phyloP scores from a whole-genome alignment of 2,797 vertebrate species.

The Phylloscopus collybita region DNA sequence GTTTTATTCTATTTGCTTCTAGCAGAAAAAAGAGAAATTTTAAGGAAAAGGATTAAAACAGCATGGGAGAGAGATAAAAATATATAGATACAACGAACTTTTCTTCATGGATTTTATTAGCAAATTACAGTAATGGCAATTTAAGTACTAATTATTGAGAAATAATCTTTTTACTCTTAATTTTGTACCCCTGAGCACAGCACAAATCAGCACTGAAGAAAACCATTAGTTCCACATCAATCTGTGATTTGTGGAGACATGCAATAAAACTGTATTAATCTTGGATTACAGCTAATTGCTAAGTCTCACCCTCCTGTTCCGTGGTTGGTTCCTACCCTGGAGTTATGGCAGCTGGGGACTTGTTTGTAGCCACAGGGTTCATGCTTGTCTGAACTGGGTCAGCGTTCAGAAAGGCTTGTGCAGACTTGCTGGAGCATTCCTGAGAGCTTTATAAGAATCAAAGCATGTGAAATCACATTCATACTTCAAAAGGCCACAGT shows the following conservation, averaged over 20 bases:
- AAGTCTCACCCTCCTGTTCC: background rate
- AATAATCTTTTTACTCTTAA: background rate
- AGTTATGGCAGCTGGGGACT: background rate
- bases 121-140: background rate
- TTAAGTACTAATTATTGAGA: background rate
- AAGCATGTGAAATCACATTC: slow-evolving; percentile 41
- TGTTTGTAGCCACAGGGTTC: background rate
- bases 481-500: background rate
- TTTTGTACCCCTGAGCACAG: background rate
- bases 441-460: slow-evolving; percentile 13
- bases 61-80: background rate
- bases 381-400: background rate
- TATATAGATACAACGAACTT: background rate
- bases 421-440: slow-evolving; percentile 38
- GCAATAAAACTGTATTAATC: background rate
- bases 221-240: background rate
- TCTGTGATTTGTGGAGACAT: background rate
- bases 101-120: background rate
- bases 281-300: background rate
- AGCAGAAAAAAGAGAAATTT: background rate
- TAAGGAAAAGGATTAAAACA: background rate
- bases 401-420: slow-evolving; percentile 49
- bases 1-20: background rate
- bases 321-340: background rate
- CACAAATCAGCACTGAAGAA: background rate